Conservation (phyloP, 2,113 vertebrate species). For the Haemorhous mexicanus region DNA sequence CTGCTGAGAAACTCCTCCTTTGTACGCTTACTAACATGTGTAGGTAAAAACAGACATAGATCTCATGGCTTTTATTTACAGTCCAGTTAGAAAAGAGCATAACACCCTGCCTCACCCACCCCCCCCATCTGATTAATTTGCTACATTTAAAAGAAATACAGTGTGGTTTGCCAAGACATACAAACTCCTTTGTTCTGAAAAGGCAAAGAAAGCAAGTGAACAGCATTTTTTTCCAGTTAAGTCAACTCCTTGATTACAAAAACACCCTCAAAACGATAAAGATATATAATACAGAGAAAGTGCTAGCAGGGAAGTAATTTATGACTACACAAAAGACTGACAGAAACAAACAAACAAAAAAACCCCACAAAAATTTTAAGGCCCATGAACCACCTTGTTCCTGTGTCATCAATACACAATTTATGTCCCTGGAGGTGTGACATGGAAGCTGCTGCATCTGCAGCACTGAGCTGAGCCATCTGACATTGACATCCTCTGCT, state of each 20-base stretch:
- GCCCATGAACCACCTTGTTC: not conserved
- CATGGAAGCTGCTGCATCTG: not conserved
- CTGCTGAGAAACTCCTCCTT: not conserved
- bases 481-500: not conserved
- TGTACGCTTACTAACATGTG: not conserved
- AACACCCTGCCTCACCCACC: not conserved
- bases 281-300: not conserved
- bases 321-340: not conserved
- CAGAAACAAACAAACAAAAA: not conserved
- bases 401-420: not conserved
- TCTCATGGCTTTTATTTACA: constrained; percentile 21
- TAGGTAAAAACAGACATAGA: not conserved
- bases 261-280: not conserved
- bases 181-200: constrained; percentile 7
- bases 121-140: not conserved
- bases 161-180: not conserved
- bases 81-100: not conserved
- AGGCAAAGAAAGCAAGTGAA: not conserved
- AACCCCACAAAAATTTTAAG: not conserved
- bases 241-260: constrained; percentile 5
- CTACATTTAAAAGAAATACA: not conserved
- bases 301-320: not conserved
- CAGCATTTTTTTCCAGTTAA: not conserved
- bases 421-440: not conserved
- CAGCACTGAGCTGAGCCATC: not conserved